Conservation (phyloP, 2,113 vertebrate genomes). For the Calonectris borealis region DNA sequence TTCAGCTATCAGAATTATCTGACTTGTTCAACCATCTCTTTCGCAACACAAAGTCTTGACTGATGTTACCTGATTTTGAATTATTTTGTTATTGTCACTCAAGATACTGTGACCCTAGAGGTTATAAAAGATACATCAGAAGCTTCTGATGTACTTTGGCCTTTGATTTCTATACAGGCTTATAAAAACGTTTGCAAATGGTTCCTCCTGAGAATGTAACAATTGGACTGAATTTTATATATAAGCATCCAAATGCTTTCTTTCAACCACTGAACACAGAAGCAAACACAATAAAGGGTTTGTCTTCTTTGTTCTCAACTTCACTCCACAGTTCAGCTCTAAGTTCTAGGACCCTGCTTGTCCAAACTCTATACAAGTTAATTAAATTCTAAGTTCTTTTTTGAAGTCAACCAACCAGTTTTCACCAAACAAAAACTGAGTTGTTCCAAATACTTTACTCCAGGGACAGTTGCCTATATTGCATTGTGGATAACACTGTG, state of each 20-base stretch:
- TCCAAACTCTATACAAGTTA: not conserved
- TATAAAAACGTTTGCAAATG: not conserved
- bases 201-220: not conserved
- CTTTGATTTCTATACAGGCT: slow-evolving; percentile 8
- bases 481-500: not conserved
- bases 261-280: not conserved
- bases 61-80: not conserved
- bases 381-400: not conserved
- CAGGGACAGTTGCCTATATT: not conserved
- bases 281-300: not conserved
- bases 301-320: not conserved
- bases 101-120: not conserved
- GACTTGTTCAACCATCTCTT: not conserved
- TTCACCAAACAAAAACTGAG: not conserved
- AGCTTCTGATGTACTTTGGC: not conserved
- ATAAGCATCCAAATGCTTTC: not conserved
- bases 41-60: not conserved
- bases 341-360: not conserved
- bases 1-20: not conserved
- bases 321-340: not conserved
- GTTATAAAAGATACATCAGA: not conserved
- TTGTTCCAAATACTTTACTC: not conserved
- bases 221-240: not conserved
- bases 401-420: not conserved
- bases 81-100: not conserved